Conservation (phyloP, 2,797 vertebrate genomes). For the Oryzias dopingdopingensis region DNA sequence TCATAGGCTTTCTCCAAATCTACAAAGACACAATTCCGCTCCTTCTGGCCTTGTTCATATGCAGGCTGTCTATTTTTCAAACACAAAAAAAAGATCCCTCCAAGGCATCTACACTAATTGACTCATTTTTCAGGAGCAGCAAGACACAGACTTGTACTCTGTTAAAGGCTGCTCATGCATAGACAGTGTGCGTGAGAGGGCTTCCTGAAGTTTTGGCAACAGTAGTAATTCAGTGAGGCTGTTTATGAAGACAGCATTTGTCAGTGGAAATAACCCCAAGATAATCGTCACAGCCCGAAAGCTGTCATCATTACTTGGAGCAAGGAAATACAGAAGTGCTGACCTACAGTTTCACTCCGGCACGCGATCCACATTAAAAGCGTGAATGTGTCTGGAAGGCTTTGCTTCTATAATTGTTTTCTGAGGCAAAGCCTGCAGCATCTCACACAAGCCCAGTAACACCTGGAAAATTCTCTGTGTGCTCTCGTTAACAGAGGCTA, state of each 20-base stretch:
- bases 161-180: constrained; percentile 29
- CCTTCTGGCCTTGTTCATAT: neutral
- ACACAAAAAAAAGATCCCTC: constrained; percentile 17
- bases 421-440: constrained; percentile 14
- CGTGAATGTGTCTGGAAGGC: neutral
- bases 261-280: constrained; percentile 30
- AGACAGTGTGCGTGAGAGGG: constrained; percentile 5
- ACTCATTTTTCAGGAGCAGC: constrained; percentile 48
- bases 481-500: constrained; percentile 38
- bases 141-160: constrained; percentile 32
- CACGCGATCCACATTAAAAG: constrained; percentile 20
- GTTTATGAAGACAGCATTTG: constrained; percentile 28
- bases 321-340: constrained; percentile 27
- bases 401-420: constrained; percentile 9
- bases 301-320: constrained; percentile 45
- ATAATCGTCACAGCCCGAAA: constrained; percentile 30
- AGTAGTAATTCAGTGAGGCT: constrained; percentile 2
- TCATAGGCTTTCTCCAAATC: too few species aligned
- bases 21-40: too few species aligned
- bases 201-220: neutral
- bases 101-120: constrained; percentile 50
- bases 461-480: constrained; percentile 20
- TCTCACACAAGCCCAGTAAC: constrained; percentile 17
- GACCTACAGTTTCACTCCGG: constrained; percentile 36
- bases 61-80: neutral